These are phyloP conservation scores for Cryptoprocta ferox DNA, from an alignment of 2,797 vertebrate species.

Conservation along the genomic window DNA sequence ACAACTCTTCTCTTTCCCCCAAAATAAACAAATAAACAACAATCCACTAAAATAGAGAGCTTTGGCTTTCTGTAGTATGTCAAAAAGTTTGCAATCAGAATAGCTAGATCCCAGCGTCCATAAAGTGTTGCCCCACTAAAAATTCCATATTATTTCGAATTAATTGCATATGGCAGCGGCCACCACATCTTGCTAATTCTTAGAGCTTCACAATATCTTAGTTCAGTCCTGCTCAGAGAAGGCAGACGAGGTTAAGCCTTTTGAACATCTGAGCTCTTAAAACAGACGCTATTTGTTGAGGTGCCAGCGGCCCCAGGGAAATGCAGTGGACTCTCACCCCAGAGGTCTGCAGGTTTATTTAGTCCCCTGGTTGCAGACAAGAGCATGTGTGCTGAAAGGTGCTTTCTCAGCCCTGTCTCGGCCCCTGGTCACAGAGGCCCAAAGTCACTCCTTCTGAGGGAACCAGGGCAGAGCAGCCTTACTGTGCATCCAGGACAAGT, in stretches of 20 bases:
- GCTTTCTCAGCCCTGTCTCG: neutral
- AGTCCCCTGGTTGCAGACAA: neutral
- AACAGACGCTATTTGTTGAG: neutral
- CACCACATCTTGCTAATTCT: neutral
- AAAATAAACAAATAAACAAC: neutral
- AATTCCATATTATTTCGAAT: neutral
- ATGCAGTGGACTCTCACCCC: neutral
- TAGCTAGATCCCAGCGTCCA: neutral
- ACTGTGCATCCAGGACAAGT: neutral
- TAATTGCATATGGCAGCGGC: neutral
- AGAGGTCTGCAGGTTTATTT: neutral
- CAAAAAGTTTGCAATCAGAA: neutral
- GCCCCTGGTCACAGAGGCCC: neutral
- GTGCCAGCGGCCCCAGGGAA: neutral
- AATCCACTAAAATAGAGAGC: neutral
- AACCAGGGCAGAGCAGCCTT: neutral
- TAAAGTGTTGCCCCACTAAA: neutral
- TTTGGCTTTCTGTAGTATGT: neutral
- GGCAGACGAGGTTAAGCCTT: neutral
- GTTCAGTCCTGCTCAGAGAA: neutral
- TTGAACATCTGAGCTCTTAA: neutral
- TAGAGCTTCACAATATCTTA: neutral
- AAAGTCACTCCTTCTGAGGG: neutral
- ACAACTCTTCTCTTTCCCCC: neutral
- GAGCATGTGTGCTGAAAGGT: neutral